Base-by-base conservation (phyloP, 35 echinoderm and acorn worm genomes). In the Apostichopus parvimensis region DNA sequence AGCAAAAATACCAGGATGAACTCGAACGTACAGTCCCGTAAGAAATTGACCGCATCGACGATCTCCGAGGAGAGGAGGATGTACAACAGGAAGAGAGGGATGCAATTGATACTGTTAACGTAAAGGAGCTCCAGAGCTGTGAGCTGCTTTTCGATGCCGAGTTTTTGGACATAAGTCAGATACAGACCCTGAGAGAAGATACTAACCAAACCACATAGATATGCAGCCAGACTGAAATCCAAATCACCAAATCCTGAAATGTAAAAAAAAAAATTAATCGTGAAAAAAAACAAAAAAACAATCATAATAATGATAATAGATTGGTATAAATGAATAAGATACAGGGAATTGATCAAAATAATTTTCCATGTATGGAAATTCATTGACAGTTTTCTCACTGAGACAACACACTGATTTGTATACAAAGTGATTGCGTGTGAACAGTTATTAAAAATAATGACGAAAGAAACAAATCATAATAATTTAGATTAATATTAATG, bases 21-120 rank as follows among this genome's bases (percentile, higher is more conserved):
- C 10, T 83, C 61, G 2, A 14, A n/a, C 5, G 83, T 15, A 9
- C 81, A 83, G 12, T 53, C 72, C 6, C 77, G 58, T 5, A 73
- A 85, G 59, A 79, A 94, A 60, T 24, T 20, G 64, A 77, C 56
- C 5, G 86, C 61, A 25, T 9, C 73, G 17, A 21, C 21, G 77
- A 89, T 65, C 64, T 98, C 94, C 9, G 78, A 92, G 13, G 96
- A 87, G 0, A 90, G 5, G 13, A 92, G 5, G 5, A 64, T 89
- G 68, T 90, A 91, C 0, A 90, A 15, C 34, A 94, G 1, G 61
- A 98, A 92, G 34, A 94, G 79, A n/a, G 92, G 94, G 34, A 95
- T 79, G 79, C 96, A 98, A 56, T 95, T 98, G 13, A 98, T 53
- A 28, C 94, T 95, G 94, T 98, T 98, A 14, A 95, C 18, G 89